These are phyloP conservation scores for Alauda arvensis DNA, from an alignment of 2,797 vertebrate species.

Conservation along the genomic window DNA sequence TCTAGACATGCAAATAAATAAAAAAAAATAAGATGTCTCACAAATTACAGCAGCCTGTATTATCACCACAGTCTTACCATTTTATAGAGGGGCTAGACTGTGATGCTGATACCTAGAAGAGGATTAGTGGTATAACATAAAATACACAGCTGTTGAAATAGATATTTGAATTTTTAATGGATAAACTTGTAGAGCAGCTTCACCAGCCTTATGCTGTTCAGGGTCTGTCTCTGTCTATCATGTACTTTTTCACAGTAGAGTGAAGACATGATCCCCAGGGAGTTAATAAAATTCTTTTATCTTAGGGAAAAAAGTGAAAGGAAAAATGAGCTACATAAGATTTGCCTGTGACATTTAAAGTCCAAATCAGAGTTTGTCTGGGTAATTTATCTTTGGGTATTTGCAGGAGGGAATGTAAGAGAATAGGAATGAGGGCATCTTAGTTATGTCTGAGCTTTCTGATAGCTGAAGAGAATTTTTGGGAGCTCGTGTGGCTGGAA, in stretches of 20 bases:
- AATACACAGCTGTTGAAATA: not conserved
- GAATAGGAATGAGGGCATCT: constrained; percentile 21
- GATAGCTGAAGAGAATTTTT: constrained; percentile 9
- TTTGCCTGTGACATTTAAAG: constrained; percentile 34
- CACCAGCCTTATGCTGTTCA: not conserved
- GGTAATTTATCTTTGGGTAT: constrained; percentile 28
- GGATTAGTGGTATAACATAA: not conserved
- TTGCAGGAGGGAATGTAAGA: constrained; percentile 14
- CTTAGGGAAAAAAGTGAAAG: not conserved
- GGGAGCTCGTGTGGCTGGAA: constrained; percentile 14
- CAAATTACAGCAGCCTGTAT: not conserved
- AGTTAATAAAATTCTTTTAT: constrained; percentile 17
- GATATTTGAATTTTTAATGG: not conserved
- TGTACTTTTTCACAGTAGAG: not conserved
- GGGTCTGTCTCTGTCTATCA: not conserved
- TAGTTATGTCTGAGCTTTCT: constrained; percentile 4
- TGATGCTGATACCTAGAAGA: not conserved
- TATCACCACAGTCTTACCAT: not conserved
- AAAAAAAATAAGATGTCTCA: not conserved
- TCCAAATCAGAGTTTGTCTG: constrained; percentile 5
- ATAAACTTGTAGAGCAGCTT: not conserved
- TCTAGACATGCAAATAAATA: not conserved
- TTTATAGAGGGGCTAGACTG: not conserved
- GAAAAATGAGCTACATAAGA: not conserved
- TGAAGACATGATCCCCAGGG: not conserved